Evolutionary conservation across 1,140 invertebrate genomes (phyloP), one percentile per base, ranked within the genome.

Genomic region (Mya arenaria): DNA sequence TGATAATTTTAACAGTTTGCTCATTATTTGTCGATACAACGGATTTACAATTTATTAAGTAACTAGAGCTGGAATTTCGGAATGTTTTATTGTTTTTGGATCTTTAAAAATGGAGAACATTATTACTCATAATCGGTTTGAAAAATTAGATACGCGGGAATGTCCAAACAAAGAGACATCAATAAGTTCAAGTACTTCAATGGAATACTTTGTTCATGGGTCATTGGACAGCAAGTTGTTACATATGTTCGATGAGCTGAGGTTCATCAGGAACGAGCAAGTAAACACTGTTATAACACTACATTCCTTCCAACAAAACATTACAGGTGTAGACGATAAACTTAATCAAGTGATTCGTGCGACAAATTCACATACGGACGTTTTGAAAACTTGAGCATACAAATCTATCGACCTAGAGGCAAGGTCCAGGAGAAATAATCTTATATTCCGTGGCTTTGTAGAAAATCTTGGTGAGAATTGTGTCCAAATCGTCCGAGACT

Each of bases 331-430:
- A 34, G 37, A 39, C 32, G n/a, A 41, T 5, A 60, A 74, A 48
- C 10, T 77, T 23, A 30, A 30, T 23, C 60, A 77, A 30, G 74
- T 66, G 30, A 25, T 77, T 0, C 30, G 48, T 41, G 73, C 63
- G 41, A 75, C 58, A 63, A 75, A 75, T 75, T 34, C 39, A 37
- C 60, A 73, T 15, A 73, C 71, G 23, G 17, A 13, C 28, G 37
- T 73, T 28, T 34, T 73, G 71, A 32, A 37, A 32, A 58, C 71
- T 25, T n/a, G 56, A 6, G 56, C 73, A 17, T 75, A 65, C 19
- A 78, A 78, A 32, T 78, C 75, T 3, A 78, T 78, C n/a, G 62
- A 78, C 44, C 25, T 66, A 10, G 62, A 78, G 17, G 75, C 75
- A 28, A 23, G 62, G 25, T 55, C 62, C 8, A 78, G 75, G 25